Evolutionary conservation across 2,797 vertebrate species (phyloP).

Genomic region (Hyperoplus lanceolatus): DNA sequence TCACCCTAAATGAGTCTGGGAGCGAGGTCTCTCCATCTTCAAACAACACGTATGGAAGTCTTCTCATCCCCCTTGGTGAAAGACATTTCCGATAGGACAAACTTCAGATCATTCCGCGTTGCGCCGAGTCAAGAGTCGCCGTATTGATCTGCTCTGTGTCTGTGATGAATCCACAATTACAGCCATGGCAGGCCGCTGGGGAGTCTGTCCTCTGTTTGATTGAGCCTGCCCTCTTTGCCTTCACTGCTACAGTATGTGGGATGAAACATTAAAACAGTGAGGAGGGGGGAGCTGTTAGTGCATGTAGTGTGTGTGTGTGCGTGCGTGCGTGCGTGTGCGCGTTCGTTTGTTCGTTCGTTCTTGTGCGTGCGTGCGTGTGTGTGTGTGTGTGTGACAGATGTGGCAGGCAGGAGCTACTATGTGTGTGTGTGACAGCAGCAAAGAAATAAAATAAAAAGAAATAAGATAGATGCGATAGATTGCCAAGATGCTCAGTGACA

Average conservation of each 20-base stretch:
- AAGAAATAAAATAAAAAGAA: constrained; percentile 32
- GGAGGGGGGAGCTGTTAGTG: too few relatives aligned
- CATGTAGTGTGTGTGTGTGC: constrained; percentile 27
- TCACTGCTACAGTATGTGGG: constrained; percentile 61
- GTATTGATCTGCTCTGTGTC: constrained; percentile 82
- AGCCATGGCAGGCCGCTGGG: constrained; percentile 70
- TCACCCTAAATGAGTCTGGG: constrained; percentile 43
- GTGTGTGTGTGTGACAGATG: constrained; percentile 19
- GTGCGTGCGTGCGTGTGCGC: constrained; percentile 1
- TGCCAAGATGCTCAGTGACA: constrained; percentile 44
- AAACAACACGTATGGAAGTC: constrained; percentile 75
- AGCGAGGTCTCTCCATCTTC: constrained; percentile 56
- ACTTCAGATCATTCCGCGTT: constrained; percentile 77
- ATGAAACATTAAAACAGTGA: constrained; percentile 61
- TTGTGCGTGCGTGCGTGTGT: background rate
- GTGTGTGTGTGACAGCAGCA: constrained; percentile 23
- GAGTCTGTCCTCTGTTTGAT: constrained; percentile 80
- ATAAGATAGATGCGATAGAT: constrained; percentile 37
- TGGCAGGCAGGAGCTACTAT: constrained; percentile 23
- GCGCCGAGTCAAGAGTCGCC: constrained; percentile 70
- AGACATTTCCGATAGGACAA: constrained; percentile 83
- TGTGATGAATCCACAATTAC: constrained; percentile 86
- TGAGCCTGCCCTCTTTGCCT: constrained; percentile 74
- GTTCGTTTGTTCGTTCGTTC: background rate
- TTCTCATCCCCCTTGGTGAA: constrained; percentile 75